Evolutionary conservation across 92 coral and sea anemone species (phyloP), one percentile per base, ranked within the genome.

Genomic region (Blastomussa wellsi): DNA sequence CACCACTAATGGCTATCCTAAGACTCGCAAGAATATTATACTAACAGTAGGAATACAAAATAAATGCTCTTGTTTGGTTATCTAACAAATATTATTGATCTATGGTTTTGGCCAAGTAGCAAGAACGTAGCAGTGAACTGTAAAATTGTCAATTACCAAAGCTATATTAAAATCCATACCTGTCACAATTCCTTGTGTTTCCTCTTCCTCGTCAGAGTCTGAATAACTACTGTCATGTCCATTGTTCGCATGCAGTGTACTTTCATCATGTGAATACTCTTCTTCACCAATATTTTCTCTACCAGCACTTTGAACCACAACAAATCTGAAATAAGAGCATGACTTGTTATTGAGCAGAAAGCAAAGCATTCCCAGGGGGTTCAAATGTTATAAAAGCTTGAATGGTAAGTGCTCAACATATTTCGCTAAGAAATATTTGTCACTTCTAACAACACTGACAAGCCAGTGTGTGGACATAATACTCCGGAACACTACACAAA

Each of bases 121-220:
- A 57, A 57, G 12, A 44, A 22, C 24, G 65, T 29, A 22, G 17
- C 29, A 57, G n/a, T 19, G 24, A 8, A 22, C 1, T 57, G 7
- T 7, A 57, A 11, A 24, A 57, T 57, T 22, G 13, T 51, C 57
- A 15, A 17, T 51, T 51, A 47, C 52, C 8, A 39, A 2, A 16
- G 51, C 36, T 15, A 72, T 72, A 17, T 35, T 39, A 5, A 1
- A 3, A 42, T 47, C 11, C 10, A 70, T 74, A 92, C 98, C 93
- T 79, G 93, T 90, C 0, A 94, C 91, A 73, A 94, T 73, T 68
- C 98, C 98, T 62, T 84, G 88, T 6, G 72, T 79, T 37, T 94
- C 98, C 87, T 94, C 98, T 67, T 94, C 98, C 37, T 94, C 98
- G 22, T 87, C 90, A 22, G 93, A 90, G 66, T 87, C 90, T 17